Evolutionary conservation across 2,113 vertebrate genomes (phyloP), one percentile per base, ranked within the genome.

Genomic region (Xyrauchen texanus): DNA sequence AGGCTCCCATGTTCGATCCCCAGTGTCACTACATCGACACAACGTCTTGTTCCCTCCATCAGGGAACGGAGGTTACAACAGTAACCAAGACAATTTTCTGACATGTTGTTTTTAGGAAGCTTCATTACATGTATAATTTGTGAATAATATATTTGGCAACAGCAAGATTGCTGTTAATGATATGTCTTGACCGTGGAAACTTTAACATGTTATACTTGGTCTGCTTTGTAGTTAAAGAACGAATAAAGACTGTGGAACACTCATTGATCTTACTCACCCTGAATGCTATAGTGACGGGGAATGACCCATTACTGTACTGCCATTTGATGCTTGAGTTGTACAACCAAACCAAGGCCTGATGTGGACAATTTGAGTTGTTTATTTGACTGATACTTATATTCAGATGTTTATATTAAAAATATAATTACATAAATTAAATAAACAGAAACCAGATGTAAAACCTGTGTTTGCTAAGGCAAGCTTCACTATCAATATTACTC

Each of bases 151-250:
- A 58, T 58, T 71, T 71, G 42, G 51, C 21, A n/a, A 55, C 34
- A 70, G 4, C 46, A 42, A 13, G 45, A 67, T 15, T 8, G n/a
- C 52, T 45, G 52, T 13, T 57, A 7, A 71, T 45, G 52, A n/a
- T 57, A 13, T 8, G 13, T 71, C 52, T 57, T 3, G 21, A 7
- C 12, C n/a, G 2, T 55, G 51, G 51, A 70, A 55, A 70, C 51
- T 1, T 51, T 68, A 8, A 53, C 21, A 44, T 34, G 51, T 44
- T 55, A 6, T 34, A 34, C 21, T 34, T 34, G 21, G 21, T 34
- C 21, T 34, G 21, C 66, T 68, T 68, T 68, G 47, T 52, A 68
- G 15, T 51, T 42, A 55, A 49, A 42, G 68, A 69, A 69, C 49
- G 42, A 69, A 53, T 69, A n/a, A 70, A 21, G 49, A 44, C 7